Conservation (phyloP, 2,797 vertebrate genomes). For the Tinamus major region DNA sequence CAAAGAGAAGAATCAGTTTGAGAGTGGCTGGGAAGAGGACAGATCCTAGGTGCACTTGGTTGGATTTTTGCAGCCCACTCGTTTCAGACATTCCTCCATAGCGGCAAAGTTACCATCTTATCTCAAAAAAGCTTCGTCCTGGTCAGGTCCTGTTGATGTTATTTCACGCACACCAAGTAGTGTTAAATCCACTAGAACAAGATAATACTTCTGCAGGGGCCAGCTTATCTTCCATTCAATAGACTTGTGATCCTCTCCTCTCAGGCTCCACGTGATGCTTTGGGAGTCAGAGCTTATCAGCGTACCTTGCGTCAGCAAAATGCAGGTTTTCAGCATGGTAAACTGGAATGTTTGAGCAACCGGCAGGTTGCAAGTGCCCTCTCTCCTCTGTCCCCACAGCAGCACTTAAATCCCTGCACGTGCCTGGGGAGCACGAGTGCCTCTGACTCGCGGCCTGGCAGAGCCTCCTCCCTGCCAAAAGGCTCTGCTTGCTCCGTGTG, state of each 20-base stretch:
- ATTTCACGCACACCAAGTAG: background rate
- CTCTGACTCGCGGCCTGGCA: background rate
- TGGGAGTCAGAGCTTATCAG: conserved; percentile 19
- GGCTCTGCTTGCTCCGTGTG: fast-evolving
- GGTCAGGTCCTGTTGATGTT: conserved; percentile 59
- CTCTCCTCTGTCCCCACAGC: fast-evolving
- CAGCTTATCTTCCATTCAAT: conserved; percentile 64
- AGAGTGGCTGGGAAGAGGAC: background rate
- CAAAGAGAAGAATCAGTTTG: background rate
- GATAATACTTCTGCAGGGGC: conserved; percentile 51
- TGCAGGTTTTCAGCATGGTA: background rate
- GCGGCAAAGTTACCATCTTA: conserved; percentile 63
- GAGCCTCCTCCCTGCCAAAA: background rate
- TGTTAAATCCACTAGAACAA: background rate
- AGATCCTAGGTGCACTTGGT: background rate
- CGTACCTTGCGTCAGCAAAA: conserved; percentile 9
- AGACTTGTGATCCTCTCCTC: conserved; percentile 37
- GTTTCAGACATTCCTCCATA: background rate
- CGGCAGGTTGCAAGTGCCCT: background rate
- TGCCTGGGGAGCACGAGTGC: fast-evolving
- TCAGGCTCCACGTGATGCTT: conserved; percentile 21
- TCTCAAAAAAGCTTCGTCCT: conserved; percentile 58
- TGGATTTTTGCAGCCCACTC: background rate
- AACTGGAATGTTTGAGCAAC: background rate
- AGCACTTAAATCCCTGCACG: background rate